Conservation (phyloP, 2,888 invertebrate species). For the Eubasilissa splendida region DNA sequence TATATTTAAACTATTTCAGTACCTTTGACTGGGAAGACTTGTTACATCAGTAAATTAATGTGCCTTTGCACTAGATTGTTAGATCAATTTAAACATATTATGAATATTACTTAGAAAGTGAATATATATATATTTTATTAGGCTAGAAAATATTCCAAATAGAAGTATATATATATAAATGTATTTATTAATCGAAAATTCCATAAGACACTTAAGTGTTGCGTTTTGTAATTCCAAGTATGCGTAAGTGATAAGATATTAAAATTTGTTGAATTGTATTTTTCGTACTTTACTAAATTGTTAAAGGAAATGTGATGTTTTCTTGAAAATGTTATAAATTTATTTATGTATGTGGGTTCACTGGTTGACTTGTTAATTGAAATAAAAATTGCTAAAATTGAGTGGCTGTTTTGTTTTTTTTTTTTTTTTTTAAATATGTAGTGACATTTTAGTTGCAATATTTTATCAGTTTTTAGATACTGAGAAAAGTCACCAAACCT, state of each 20-base stretch:
- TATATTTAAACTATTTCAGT: slow-evolving; percentile 21
- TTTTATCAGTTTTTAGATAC: too few relatives aligned
- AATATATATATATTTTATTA: slow-evolving; percentile 38
- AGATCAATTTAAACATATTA: slow-evolving; percentile 38
- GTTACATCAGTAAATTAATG: slow-evolving; percentile 20
- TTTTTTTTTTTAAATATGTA: slow-evolving; percentile 11
- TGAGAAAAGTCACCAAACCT: too few relatives aligned
- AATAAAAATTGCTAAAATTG: slow-evolving; percentile 44
- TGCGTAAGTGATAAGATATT: slow-evolving; percentile 26
- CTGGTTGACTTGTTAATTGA: slow-evolving; percentile 56
- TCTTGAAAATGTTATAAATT: slow-evolving; percentile 50
- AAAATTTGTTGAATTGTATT: slow-evolving; percentile 37
- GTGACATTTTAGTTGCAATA: too few relatives aligned
- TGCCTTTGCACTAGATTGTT: slow-evolving; percentile 31
- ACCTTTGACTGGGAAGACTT: slow-evolving; percentile 28
- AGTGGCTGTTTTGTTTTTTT: slow-evolving; percentile 35
- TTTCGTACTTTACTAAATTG: slow-evolving; percentile 55
- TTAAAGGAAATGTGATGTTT: slow-evolving; percentile 54
- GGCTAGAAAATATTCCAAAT: slow-evolving; percentile 46
- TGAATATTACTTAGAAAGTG: slow-evolving; percentile 16
- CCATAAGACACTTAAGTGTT: slow-evolving; percentile 24
- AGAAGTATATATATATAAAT: slow-evolving; percentile 27
- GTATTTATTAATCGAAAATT: slow-evolving; percentile 28
- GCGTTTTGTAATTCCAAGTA: slow-evolving; percentile 29
- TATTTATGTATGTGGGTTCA: slow-evolving; percentile 52